Evolutionary conservation across 2,113 vertebrate genomes (phyloP).

Genomic region (Baryphthengus martii): DNA sequence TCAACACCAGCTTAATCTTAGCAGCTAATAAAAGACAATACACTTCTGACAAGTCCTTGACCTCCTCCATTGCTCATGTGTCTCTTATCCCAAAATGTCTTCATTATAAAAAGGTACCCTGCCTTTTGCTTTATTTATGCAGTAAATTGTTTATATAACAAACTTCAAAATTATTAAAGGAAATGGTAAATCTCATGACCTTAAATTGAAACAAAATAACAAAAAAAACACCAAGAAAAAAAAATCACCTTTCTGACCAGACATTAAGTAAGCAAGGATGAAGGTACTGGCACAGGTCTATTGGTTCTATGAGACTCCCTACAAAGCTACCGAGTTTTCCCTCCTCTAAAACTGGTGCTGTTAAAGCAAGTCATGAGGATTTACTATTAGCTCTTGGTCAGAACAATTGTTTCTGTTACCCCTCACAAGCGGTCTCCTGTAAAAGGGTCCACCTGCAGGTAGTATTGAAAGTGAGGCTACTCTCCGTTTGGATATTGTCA

Average conservation of each 20-base stretch:
- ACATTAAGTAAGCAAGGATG: neutral
- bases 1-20: neutral
- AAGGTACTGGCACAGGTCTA: neutral
- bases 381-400: neutral
- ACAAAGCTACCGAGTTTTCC: neutral
- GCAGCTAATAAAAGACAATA: neutral
- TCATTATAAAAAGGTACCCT: neutral
- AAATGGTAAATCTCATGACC: neutral
- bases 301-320: neutral
- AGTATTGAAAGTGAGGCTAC: neutral
- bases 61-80: neutral
- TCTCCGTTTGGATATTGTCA: neutral
- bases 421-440: neutral
- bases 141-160: neutral
- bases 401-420: neutral
- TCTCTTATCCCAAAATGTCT: neutral
- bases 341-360: neutral
- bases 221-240: neutral
- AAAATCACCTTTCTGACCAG: neutral
- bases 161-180: neutral
- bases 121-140: neutral
- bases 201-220: neutral
- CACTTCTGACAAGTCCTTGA: neutral
- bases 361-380: neutral
- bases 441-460: neutral